phyloP scores from a whole-genome alignment of 2,888 invertebrate species.

The Priocnemis perturbator region DNA sequence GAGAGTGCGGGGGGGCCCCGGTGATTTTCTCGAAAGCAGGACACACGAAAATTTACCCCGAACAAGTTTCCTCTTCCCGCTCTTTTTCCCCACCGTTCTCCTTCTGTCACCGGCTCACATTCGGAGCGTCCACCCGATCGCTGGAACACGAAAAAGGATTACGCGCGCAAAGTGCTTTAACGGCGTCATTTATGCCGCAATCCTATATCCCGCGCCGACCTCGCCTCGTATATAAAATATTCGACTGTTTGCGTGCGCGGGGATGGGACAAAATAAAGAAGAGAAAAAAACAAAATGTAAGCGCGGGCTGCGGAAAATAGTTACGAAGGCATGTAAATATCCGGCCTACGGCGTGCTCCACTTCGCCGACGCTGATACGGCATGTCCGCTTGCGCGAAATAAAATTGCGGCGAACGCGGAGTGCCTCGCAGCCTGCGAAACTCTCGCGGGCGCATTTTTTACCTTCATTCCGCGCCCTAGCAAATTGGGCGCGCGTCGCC shows the following conservation, averaged over 20 bases:
- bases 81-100: not conserved
- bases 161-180: not conserved
- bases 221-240: not conserved
- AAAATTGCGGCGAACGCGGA: slow-evolving; percentile 42
- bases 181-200: slow-evolving; percentile 37
- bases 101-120: too few relatives aligned
- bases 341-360: slow-evolving; percentile 45
- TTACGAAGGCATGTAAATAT: slow-evolving; percentile 42
- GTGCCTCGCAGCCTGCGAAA: slow-evolving; percentile 39
- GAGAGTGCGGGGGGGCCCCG: too few relatives aligned
- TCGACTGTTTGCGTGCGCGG: slow-evolving; percentile 6
- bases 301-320: slow-evolving; percentile 19
- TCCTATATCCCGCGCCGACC: slow-evolving; percentile 44
- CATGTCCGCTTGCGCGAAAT: slow-evolving; percentile 53
- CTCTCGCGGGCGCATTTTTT: slow-evolving; percentile 41
- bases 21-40: slow-evolving; percentile 48
- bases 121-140: slow-evolving; percentile 4
- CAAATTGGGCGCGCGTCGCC: slow-evolving; percentile 48
- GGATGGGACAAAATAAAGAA: slow-evolving; percentile 23
- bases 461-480: slow-evolving; percentile 37
- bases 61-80: slow-evolving; percentile 20
- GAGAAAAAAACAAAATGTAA: too few relatives aligned
- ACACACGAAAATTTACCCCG: slow-evolving; percentile 40
- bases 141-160: too few relatives aligned
- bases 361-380: slow-evolving; percentile 53